A percentile compares a stretch with the other conserved stretches of the same genome.
These are phyloP conservation scores for Amphipyra tragopoginis DNA, from an alignment of 2,888 invertebrate species.

Conservation along the genomic window DNA sequence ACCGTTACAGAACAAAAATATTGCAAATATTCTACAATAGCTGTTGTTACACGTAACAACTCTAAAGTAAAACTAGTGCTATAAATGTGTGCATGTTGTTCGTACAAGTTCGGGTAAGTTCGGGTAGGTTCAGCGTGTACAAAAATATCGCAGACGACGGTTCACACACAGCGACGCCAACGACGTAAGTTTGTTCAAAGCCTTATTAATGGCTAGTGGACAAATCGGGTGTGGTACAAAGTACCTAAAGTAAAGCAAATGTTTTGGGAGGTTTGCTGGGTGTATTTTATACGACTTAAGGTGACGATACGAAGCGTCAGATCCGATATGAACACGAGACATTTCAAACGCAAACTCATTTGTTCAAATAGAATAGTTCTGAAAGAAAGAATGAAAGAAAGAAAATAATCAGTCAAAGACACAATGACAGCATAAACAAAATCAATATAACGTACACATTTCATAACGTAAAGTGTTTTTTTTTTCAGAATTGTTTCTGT, in stretches of 20 bases:
- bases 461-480: no score
- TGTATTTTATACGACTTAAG: not conserved
- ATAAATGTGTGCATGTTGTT: constrained; percentile 21
- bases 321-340: no score
- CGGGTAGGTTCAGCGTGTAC: constrained; percentile 1
- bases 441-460: no score
- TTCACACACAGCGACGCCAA: constrained; percentile 10
- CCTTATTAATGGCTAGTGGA: constrained; percentile 62
- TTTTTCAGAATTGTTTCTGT: no score
- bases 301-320: no score
- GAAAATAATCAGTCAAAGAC: no score
- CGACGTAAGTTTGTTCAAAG: constrained; percentile 60
- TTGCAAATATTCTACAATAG: constrained; percentile 21
- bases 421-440: no score
- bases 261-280: not conserved
- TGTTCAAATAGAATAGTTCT: no score
- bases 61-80: constrained; percentile 12
- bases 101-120: constrained; percentile 12
- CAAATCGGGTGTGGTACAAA: constrained; percentile 19
- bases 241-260: not conserved
- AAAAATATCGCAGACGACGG: constrained; percentile 12
- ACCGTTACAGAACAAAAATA: not conserved
- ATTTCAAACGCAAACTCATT: no score
- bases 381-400: no score
- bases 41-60: not conserved